phyloP scores from a whole-genome alignment of 2,113 vertebrate genomes.

The Hippocampus comes region DNA sequence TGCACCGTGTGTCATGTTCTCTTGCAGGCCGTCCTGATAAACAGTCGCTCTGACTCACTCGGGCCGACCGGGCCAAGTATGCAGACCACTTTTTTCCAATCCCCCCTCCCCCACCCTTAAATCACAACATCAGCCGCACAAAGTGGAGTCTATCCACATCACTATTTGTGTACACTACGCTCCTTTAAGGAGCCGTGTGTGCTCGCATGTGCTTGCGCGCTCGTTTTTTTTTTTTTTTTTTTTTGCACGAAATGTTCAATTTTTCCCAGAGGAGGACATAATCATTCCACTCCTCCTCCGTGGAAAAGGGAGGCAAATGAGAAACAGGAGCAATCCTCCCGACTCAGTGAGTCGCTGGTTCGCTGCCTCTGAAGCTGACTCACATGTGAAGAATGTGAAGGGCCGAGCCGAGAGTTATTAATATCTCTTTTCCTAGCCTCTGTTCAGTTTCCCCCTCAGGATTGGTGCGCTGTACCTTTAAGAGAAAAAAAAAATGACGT shows the following conservation, averaged over 20 bases:
- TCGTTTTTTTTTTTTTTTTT: not conserved
- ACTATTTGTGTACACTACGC: constrained; percentile 21
- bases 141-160: not conserved
- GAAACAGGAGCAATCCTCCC: constrained; percentile 61
- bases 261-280: constrained; percentile 38
- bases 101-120: constrained; percentile 3
- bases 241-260: constrained; percentile 14
- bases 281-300: constrained; percentile 50
- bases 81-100: constrained; percentile 70
- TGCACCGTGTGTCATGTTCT: not conserved
- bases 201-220: constrained; percentile 9
- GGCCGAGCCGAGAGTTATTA: constrained; percentile 74
- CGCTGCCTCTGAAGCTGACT: constrained; percentile 58
- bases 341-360: constrained; percentile 44
- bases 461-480: constrained; percentile 62
- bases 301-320: constrained; percentile 74
- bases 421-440: constrained; percentile 75
- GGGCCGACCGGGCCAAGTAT: constrained; percentile 59
- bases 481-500: constrained; percentile 48
- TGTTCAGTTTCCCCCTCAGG: constrained; percentile 63
- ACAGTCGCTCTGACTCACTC: constrained; percentile 72
- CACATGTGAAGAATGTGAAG: constrained; percentile 72
- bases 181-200: constrained; percentile 11
- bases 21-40: constrained; percentile 52
- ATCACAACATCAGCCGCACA: constrained; percentile 17